phyloP scores from a whole-genome alignment of 2,888 invertebrate species.

The Euspilapteryx auroguttella region DNA sequence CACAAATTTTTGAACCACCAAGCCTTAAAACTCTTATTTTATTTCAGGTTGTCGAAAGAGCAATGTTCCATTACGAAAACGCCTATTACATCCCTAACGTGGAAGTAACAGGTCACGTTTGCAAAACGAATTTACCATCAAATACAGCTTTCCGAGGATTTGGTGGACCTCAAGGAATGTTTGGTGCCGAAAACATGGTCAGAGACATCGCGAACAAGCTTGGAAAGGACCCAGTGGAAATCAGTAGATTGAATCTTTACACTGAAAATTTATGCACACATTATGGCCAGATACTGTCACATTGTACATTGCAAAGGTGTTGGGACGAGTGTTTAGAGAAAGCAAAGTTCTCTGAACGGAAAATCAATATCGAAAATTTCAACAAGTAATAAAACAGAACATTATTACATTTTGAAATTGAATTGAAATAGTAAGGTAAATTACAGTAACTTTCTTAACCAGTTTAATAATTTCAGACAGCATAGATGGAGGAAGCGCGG shows the following conservation, averaged over 20 bases:
- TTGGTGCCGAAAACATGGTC: constrained; percentile 77
- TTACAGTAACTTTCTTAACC: too few relatives aligned
- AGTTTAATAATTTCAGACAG: constrained; percentile 43
- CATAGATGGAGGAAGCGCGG: constrained; percentile 89
- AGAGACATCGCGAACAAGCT: constrained; percentile 74
- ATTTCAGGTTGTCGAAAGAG: constrained; percentile 76
- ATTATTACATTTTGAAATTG: too few relatives aligned
- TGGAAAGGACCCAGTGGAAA: constrained; percentile 64
- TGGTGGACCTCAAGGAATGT: constrained; percentile 91
- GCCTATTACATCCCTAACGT: constrained; percentile 78
- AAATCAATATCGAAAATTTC: constrained; percentile 63
- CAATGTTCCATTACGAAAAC: constrained; percentile 83
- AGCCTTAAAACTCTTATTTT: constrained; percentile 3
- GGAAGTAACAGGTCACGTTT: constrained; percentile 70
- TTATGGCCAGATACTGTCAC: constrained; percentile 71
- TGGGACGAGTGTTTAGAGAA: constrained; percentile 77
- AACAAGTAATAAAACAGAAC: constrained; percentile 62
- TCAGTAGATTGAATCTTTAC: constrained; percentile 76
- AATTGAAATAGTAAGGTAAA: neutral
- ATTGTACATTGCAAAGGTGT: constrained; percentile 75
- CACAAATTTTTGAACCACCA: neutral
- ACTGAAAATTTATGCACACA: constrained; percentile 76
- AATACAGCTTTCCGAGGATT: constrained; percentile 94
- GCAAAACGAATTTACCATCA: constrained; percentile 87
- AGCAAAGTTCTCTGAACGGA: constrained; percentile 65